Percentiles rank a stretch among this genome's conserved stretches.
phyloP scores from a whole-genome alignment of 2,888 invertebrate species.

The Hypena proboscidalis region DNA sequence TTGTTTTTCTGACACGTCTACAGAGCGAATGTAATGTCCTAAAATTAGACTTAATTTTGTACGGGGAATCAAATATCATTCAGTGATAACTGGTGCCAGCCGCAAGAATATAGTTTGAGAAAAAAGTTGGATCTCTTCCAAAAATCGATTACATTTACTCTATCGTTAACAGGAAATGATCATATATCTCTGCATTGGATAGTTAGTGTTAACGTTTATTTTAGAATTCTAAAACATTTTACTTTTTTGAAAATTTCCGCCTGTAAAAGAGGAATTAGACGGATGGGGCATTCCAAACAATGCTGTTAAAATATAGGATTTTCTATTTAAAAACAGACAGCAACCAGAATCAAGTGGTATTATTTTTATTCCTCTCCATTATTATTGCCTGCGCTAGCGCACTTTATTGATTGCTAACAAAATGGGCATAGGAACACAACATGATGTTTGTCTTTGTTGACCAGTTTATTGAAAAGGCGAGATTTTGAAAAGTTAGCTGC shows the following conservation, averaged over 20 bases:
- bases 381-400: too few relatives aligned
- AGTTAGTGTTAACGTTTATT: slow-evolving; percentile 49
- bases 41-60: slow-evolving; percentile 77
- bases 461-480: too few relatives aligned
- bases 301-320: too few relatives aligned
- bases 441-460: too few relatives aligned
- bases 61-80: slow-evolving; percentile 74
- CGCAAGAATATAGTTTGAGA: slow-evolving; percentile 60
- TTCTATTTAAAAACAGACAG: too few relatives aligned
- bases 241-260: slow-evolving; percentile 29
- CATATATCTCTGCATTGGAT: slow-evolving; percentile 57
- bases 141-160: slow-evolving; percentile 79
- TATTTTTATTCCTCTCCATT: too few relatives aligned
- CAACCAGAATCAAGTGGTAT: too few relatives aligned
- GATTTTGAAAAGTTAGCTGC: too few relatives aligned
- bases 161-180: slow-evolving; percentile 70
- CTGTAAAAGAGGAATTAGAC: slow-evolving; percentile 37
- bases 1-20: slow-evolving; percentile 35
- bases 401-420: too few relatives aligned
- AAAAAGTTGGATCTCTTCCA: slow-evolving; percentile 73
- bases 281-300: too few relatives aligned
- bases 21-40: slow-evolving; percentile 58
- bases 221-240: slow-evolving; percentile 42
- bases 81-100: slow-evolving; percentile 74
- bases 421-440: too few relatives aligned